A percentile compares a stretch with the other conserved stretches of the same genome.
phyloP scores from a whole-genome alignment of 1,140 invertebrate species.

The Drosophila melanica region DNA sequence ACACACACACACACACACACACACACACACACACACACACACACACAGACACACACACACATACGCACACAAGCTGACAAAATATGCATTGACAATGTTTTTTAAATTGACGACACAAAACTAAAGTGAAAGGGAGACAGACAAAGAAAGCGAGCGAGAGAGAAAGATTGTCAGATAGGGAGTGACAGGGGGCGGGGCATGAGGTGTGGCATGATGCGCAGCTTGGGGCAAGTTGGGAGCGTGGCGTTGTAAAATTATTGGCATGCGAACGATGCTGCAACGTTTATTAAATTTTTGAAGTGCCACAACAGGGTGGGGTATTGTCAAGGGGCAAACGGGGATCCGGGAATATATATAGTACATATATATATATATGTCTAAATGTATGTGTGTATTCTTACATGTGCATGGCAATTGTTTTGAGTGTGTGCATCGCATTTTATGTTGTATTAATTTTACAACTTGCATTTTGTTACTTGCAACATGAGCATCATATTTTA shows the following conservation, averaged over 20 bases:
- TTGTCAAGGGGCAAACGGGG: slow-evolving; percentile 1
- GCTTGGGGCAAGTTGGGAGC: not conserved
- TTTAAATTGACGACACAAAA: slow-evolving; percentile 70
- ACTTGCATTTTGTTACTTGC: slow-evolving; percentile 54
- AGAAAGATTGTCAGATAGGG: not conserved
- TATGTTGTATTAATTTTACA: slow-evolving; percentile 77
- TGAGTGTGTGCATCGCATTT: slow-evolving; percentile 36
- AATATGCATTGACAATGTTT: slow-evolving; percentile 71
- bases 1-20: slow-evolving; percentile 14
- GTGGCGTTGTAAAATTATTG: slow-evolving; percentile 67
- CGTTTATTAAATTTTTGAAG: slow-evolving; percentile 81
- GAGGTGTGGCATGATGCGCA: not conserved
- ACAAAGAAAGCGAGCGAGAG: not conserved
- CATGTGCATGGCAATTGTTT: not conserved
- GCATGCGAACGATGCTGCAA: slow-evolving; percentile 77
- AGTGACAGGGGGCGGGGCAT: not conserved
- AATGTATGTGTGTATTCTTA: too few relatives aligned
- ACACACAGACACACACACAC: not conserved
- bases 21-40: not conserved
- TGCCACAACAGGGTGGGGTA: slow-evolving; percentile 47
- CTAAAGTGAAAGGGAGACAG: slow-evolving; percentile 6
- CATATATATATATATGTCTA: not conserved
- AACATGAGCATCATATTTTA: slow-evolving; percentile 22
- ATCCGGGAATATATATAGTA: not conserved
- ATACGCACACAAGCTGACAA: slow-evolving; percentile 8